Base-by-base conservation (phyloP, 2,888 invertebrate species). In the Keiferia lycopersicella region DNA sequence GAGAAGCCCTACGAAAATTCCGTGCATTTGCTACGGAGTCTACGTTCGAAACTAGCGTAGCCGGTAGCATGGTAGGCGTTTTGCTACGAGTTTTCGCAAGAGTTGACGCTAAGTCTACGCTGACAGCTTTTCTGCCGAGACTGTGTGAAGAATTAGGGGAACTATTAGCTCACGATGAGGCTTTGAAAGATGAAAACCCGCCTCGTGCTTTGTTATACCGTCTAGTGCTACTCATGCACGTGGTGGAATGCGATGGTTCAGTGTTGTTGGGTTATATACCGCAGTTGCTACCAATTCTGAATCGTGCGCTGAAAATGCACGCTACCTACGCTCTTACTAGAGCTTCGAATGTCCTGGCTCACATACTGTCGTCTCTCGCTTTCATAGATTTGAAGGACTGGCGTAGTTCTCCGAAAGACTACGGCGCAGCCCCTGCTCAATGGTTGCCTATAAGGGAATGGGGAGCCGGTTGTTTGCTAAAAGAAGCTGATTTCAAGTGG, bases 11-110 rank as follows among this genome's bases (percentile, higher is more conserved):
- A 58, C 93, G 94, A 70, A 96, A 96, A 80, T 92, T 98, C 39
- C 94, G 94, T 68, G 87, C 93, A 11, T 98, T 96, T 81, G 94
- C 95, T 0, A 94, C 94, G 0, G 94, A 94, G 62, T 94, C 94
- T 34, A 94, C 96, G n/a, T 94, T 96, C 71, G 98, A 98, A 81
- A 95, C 95, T 0, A 95, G 95, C 73, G 96, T 98, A 0, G 95
- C 97, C 0, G 98, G 97, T 0, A 95, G 95, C 78, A 93, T 96
- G 80, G 94, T 96, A 0, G 96, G 96, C 0, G 93, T 94, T 11
- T 85, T 98, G 66, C 93, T 96, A 67, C 93, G 94, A 64, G 91
- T 93, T 11, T 95, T 95, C 77, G 91, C 93, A 0, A 88, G 92
- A 73, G 93, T 95, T 0, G 94, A 96, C 75, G 93, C 96, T 0